A percentile compares a stretch with the other conserved stretches of the same genome.
Evolutionary conservation across 2,797 vertebrate species (phyloP).

Genomic region (Enoplosus armatus): DNA sequence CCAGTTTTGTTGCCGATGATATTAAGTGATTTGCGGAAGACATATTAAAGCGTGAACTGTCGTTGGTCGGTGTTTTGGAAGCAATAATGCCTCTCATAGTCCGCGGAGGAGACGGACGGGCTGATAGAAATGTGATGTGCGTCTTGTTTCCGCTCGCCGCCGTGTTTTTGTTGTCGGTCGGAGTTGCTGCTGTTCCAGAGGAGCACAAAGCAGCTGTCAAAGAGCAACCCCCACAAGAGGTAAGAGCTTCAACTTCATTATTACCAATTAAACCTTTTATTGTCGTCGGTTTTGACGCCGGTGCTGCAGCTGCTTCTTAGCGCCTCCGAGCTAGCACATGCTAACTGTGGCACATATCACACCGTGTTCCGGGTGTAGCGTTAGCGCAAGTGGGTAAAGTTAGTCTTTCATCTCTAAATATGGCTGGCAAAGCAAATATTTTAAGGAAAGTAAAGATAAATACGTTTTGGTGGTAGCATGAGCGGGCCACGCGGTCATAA

Average conservation of each 20-base stretch:
- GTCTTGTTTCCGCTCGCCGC: slow-evolving; percentile 61
- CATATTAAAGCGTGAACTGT: background rate
- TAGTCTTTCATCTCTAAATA: background rate
- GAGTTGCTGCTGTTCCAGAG: slow-evolving; percentile 78
- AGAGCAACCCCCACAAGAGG: slow-evolving; percentile 77
- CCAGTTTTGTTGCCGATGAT: background rate
- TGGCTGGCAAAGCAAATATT: background rate
- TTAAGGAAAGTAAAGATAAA: background rate
- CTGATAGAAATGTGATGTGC: slow-evolving; percentile 38
- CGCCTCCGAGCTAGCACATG: slow-evolving; percentile 49
- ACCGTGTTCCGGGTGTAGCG: slow-evolving; percentile 26
- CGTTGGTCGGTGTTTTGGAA: background rate
- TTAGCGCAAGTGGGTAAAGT: background rate
- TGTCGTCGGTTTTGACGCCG: background rate
- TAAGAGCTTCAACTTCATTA: slow-evolving; percentile 8
- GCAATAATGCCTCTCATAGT: slow-evolving; percentile 73
- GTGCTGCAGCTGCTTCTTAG: background rate
- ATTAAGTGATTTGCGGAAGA: slow-evolving; percentile 46
- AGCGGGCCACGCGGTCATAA: too few relatives aligned
- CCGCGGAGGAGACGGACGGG: slow-evolving; percentile 62
- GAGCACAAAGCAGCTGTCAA: slow-evolving; percentile 73
- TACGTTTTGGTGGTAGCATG: fast-evolving
- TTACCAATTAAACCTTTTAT: fast-evolving
- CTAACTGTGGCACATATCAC: slow-evolving; percentile 40
- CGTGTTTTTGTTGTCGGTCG: slow-evolving; percentile 72